Conservation (phyloP, 2,113 vertebrate genomes). For the Hucho hucho region DNA sequence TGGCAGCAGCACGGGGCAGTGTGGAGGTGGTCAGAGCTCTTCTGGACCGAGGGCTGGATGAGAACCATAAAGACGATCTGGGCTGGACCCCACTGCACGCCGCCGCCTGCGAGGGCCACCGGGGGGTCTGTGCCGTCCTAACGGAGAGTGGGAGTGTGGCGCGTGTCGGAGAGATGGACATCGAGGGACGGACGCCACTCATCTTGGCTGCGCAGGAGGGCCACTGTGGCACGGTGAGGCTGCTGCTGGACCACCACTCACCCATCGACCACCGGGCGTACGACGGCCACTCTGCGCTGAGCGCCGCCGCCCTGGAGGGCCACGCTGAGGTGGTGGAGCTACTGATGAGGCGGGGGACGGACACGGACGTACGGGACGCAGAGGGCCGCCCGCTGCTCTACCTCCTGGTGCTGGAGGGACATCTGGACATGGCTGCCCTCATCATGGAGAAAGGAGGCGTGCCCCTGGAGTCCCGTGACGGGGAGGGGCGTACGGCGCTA, state of each 20-base stretch:
- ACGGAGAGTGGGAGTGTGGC: conserved; percentile 77
- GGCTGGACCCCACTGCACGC: conserved; percentile 82
- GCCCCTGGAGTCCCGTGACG: conserved; percentile 72
- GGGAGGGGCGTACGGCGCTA: conserved; percentile 76
- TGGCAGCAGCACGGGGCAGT: conserved; percentile 75
- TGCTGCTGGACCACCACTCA: conserved; percentile 73
- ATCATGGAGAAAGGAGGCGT: conserved; percentile 75
- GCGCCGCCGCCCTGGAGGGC: conserved; percentile 68
- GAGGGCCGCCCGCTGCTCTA: conserved; percentile 79
- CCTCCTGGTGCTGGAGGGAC: conserved; percentile 74
- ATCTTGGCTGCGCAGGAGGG: conserved; percentile 81
- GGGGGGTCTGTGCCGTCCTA: conserved; percentile 68
- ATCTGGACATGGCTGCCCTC: conserved; percentile 64
- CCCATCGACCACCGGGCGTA: conserved; percentile 74
- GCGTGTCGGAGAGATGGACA: conserved; percentile 73
- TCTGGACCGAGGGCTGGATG: conserved; percentile 78
- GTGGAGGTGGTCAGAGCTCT: conserved; percentile 71
- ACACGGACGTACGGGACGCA: conserved; percentile 74
- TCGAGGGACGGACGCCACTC: conserved; percentile 74
- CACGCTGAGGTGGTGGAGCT: conserved; percentile 70
- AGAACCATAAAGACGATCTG: conserved; percentile 80
- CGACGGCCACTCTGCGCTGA: conserved; percentile 75
- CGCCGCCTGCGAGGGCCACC: conserved; percentile 79
- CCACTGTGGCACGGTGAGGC: conserved; percentile 65
- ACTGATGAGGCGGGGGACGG: conserved; percentile 73